phyloP scores from a whole-genome alignment of 2,113 vertebrate genomes.

The Mastomys natalensis region DNA sequence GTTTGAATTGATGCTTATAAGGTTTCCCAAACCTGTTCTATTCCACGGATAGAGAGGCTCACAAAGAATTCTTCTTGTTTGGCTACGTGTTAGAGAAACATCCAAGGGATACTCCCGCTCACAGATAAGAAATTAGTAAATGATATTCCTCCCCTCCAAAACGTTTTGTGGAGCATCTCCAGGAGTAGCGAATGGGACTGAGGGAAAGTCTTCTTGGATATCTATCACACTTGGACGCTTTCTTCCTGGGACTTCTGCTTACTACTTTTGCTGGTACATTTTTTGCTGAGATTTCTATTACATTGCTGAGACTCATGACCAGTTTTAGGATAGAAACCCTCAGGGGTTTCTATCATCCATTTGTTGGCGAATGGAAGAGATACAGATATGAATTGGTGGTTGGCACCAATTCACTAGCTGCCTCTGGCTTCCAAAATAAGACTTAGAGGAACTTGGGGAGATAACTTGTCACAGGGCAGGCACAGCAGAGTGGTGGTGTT shows the following conservation, averaged over 20 bases:
- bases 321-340: not conserved
- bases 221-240: not conserved
- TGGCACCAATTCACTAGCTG: not conserved
- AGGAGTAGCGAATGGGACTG: not conserved
- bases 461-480: not conserved
- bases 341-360: not conserved
- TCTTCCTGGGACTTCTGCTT: not conserved
- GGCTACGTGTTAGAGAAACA: not conserved
- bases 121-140: not conserved
- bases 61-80: not conserved
- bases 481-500: not conserved
- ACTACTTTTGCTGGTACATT: conserved; percentile 16
- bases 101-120: not conserved
- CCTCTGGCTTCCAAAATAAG: not conserved
- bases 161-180: not conserved
- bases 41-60: not conserved
- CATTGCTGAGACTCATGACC: not conserved
- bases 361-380: not conserved
- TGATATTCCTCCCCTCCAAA: not conserved
- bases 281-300: conserved; percentile 11
- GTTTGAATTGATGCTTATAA: not conserved
- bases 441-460: not conserved
- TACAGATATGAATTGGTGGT: not conserved
- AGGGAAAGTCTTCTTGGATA: not conserved
- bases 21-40: not conserved